These are phyloP conservation scores for Clarias platycephalus DNA, from an alignment of 2,797 vertebrate species.

Conservation along the genomic window DNA sequence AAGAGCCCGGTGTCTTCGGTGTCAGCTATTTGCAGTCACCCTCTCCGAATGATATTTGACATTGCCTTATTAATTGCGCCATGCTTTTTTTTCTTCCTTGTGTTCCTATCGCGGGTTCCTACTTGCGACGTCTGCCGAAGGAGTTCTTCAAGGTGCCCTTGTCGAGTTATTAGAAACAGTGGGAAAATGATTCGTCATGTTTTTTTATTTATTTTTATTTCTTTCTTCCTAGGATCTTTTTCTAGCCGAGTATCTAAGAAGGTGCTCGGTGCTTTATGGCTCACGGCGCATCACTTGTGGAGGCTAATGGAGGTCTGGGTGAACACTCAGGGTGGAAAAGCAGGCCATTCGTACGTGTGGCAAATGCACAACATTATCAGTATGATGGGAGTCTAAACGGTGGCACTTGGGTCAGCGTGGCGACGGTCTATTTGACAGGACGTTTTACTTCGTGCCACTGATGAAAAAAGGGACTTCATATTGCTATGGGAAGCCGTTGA, in stretches of 20 bases:
- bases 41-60: constrained; percentile 17
- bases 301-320: constrained; percentile 7
- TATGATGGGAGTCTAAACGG: background rate
- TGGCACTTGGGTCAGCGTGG: background rate
- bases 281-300: background rate
- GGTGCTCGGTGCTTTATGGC: background rate
- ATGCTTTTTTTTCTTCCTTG: background rate
- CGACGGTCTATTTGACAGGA: background rate
- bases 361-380: background rate
- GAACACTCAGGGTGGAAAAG: background rate
- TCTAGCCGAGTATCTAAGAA: background rate
- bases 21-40: constrained; percentile 28
- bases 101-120: constrained; percentile 6
- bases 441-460: constrained; percentile 7
- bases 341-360: background rate
- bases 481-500: background rate
- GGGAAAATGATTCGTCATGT: background rate
- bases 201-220: background rate
- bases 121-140: constrained; percentile 15
- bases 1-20: constrained; percentile 24
- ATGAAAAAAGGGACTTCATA: background rate
- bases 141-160: constrained; percentile 30
- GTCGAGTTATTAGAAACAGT: background rate
- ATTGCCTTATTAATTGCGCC: constrained; percentile 33
- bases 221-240: background rate